Base-by-base conservation (phyloP, 2,888 invertebrate genomes). In the Cataglyphis livida region DNA sequence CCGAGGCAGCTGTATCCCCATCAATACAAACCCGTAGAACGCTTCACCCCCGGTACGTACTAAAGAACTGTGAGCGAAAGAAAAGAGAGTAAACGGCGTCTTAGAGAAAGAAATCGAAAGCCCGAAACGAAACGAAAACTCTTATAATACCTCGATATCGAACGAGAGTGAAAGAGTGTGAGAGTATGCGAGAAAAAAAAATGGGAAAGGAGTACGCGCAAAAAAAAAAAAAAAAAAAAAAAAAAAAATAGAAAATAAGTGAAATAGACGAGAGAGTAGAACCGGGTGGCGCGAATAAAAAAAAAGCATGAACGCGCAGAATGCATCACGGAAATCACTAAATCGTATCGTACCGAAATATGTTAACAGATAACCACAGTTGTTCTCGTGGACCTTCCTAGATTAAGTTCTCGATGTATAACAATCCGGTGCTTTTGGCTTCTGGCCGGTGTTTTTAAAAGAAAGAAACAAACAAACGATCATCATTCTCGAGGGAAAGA, bases 21-120 rank as follows among this genome's bases (percentile, higher is more conserved):
- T 96, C 97, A 98, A 96, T 98, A 97, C 96, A 96, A 96, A 94
- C 94, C 95, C 90, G 96, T 97, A 95, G 97, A 97, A 94, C 96
- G 96, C 95, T 97, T 97, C 96, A 96, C 97, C 96, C 97, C 98
- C 96, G 97, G 98, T 98, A 96, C 97, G 98, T 97, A 95, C 94
- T 95, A 93, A 91, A 90, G 87, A 85, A 85, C 85, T 87, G 86
- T 87, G 84, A 89, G 85, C 88, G 82, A 88, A 84, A 89, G 68
- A 70, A 88, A 85, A 90, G 85, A 88, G 82, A 86, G 85, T 87
- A 84, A 90, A 85, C 86, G 76, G 83, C 73, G 70, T 90, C 83
- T 71, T 64, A 82, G 76, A 81, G 66, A 88, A 82, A 84, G 75
- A 85, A 51, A 85, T 88, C 85, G 87, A 88, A 88, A 83, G 81